Conservation (phyloP, 2,113 vertebrate genomes). For the Perognathus longimembris region DNA sequence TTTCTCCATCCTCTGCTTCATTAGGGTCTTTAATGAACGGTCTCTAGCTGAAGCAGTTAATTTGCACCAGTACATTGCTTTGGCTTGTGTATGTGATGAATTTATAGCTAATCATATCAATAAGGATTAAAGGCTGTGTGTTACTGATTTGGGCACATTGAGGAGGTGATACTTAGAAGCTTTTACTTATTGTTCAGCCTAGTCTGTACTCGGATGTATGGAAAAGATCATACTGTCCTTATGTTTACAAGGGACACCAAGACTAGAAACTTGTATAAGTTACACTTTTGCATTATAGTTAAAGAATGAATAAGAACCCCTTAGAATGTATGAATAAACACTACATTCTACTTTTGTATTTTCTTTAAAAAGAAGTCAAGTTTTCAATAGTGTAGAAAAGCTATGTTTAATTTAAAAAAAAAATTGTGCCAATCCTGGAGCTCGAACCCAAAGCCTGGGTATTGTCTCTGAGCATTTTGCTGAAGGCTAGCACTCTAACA, state of each 20-base stretch:
- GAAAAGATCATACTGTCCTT: neutral
- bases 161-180: neutral
- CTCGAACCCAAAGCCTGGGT: too few relatives aligned
- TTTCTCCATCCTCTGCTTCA: neutral
- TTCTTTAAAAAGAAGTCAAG: constrained; percentile 33
- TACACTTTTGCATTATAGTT: neutral
- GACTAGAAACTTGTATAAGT: neutral
- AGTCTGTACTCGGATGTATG: neutral
- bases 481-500: too few relatives aligned
- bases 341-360: neutral
- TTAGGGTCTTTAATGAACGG: neutral
- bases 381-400: neutral
- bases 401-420: too few relatives aligned
- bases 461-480: too few relatives aligned
- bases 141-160: neutral
- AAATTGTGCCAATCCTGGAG: too few relatives aligned
- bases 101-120: neutral
- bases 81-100: neutral
- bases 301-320: neutral
- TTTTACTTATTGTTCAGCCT: neutral
- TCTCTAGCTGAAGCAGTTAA: neutral
- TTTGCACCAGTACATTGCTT: neutral
- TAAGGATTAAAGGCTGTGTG: neutral
- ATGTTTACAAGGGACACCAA: neutral
- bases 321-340: neutral